phyloP scores from a whole-genome alignment of 2,888 invertebrate species.

The Ariolimax columbianus region DNA sequence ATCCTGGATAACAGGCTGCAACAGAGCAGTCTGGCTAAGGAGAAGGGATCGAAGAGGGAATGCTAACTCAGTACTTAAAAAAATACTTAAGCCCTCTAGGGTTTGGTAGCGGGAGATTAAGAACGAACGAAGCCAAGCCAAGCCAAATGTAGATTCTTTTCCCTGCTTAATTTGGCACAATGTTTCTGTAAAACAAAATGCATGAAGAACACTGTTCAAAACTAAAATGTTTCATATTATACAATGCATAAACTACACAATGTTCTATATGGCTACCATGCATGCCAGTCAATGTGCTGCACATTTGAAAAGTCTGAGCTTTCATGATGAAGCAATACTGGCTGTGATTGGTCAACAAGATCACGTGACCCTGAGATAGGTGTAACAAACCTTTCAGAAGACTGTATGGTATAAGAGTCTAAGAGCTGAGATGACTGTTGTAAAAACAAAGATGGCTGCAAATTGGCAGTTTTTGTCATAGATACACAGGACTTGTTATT shows the following conservation, averaged over 20 bases:
- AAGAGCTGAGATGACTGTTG: conserved; percentile 6
- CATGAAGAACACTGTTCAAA: background rate
- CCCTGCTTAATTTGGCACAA: no score
- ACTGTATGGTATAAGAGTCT: conserved; percentile 28
- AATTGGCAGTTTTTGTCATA: background rate
- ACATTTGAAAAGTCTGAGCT: conserved; percentile 30
- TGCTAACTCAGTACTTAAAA: no score
- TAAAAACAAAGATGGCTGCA: conserved; percentile 1
- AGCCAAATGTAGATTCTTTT: no score
- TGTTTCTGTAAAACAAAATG: background rate
- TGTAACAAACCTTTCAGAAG: conserved; percentile 7
- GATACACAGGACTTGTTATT: conserved; percentile 14
- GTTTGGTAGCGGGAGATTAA: no score
- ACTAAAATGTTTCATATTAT: background rate
- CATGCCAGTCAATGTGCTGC: conserved; percentile 37
- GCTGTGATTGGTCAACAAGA: conserved; percentile 19
- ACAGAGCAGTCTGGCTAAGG: no score
- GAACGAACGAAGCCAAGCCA: no score
- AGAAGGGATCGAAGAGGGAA: no score
- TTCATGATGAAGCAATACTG: conserved; percentile 12
- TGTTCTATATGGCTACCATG: conserved; percentile 18
- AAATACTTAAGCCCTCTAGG: no score
- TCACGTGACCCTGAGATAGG: conserved; percentile 5
- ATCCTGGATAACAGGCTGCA: no score
- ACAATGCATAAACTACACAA: background rate